Conservation (phyloP, 1,140 invertebrate species). For the Geopemphigus sp. region DNA sequence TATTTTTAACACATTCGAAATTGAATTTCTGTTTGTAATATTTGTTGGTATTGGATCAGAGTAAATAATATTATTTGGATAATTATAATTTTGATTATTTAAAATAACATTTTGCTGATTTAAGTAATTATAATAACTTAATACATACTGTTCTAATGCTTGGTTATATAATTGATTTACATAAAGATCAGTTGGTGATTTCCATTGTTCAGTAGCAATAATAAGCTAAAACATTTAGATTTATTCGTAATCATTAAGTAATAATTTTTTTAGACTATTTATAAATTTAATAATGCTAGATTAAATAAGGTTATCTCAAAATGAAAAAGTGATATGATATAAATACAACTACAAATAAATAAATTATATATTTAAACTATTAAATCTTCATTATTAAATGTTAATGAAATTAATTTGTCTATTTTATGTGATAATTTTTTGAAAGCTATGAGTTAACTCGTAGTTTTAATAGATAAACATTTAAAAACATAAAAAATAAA, state of each 20-base stretch:
- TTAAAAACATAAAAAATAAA: no score
- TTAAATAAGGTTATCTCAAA: no score
- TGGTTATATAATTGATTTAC: constrained; percentile 3
- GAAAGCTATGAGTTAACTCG: no score
- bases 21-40: not conserved
- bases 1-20: not conserved
- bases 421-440: no score
- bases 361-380: not conserved
- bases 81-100: constrained; percentile 10
- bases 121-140: constrained; percentile 23
- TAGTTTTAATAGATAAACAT: no score
- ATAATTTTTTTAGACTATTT: not conserved
- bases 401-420: no score
- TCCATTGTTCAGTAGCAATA: constrained; percentile 13
- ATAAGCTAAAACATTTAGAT: not conserved
- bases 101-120: constrained; percentile 3
- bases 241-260: not conserved
- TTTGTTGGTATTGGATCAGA: not conserved
- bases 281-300: not conserved
- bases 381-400: not conserved
- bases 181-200: not conserved
- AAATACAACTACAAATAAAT: not conserved
- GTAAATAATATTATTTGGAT: not conserved
- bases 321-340: no score
- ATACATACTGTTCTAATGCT: constrained; percentile 1